A percentile compares a stretch with the other conserved stretches of the same genome.
phyloP scores from a whole-genome alignment of 2,888 invertebrate genomes.

The Parasteatoda lunata region DNA sequence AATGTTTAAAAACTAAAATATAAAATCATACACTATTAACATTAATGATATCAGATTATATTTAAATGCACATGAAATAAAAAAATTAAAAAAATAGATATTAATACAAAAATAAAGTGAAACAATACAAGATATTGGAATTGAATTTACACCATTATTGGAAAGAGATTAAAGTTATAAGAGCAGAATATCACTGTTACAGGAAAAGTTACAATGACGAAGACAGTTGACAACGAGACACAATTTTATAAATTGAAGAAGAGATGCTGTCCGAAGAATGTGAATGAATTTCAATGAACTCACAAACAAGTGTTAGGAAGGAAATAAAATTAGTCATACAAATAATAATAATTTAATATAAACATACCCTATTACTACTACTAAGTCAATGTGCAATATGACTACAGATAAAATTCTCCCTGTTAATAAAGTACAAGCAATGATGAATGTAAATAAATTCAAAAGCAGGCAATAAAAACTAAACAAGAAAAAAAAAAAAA shows the following conservation, averaged over 20 bases:
- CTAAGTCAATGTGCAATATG: constrained; percentile 67
- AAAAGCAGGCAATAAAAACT: constrained; percentile 64
- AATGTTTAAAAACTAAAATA: background rate
- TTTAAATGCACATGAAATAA: background rate
- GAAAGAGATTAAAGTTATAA: background rate
- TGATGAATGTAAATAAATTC: constrained; percentile 53
- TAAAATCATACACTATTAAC: background rate
- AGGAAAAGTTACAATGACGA: background rate
- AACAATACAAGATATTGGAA: background rate
- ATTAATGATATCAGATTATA: too few species aligned
- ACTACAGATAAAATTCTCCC: constrained; percentile 66
- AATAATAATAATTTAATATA: constrained; percentile 55
- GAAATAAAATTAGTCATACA: constrained; percentile 56
- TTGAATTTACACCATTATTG: constrained; percentile 1
- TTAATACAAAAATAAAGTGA: background rate
- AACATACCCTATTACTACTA: constrained; percentile 64
- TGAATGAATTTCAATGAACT: background rate
- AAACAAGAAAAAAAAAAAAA: constrained; percentile 43
- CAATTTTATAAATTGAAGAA: background rate
- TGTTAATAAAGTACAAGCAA: constrained; percentile 67
- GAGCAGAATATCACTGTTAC: background rate
- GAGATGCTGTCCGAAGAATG: background rate
- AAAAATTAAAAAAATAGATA: background rate
- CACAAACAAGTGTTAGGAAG: constrained; percentile 35
- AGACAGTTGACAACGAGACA: background rate